Evolutionary conservation across 1,140 invertebrate species (phyloP).

Genomic region (Musca vetustissima): DNA sequence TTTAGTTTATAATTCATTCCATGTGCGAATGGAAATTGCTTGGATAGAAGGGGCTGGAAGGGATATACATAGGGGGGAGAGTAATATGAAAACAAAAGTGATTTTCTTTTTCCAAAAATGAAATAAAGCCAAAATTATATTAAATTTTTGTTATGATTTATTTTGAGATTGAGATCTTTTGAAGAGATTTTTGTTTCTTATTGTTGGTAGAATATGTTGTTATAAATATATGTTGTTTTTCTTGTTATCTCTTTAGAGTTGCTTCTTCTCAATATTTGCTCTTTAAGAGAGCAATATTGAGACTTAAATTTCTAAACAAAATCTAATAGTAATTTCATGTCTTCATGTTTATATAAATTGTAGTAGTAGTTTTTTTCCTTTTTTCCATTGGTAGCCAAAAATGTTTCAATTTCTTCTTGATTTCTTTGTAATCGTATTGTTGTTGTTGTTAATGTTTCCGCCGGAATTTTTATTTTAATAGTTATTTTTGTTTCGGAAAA

Average conservation of each 20-base stretch:
- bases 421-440: background rate
- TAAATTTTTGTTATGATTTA: background rate
- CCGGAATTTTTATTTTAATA: background rate
- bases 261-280: background rate
- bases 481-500: conserved; percentile 11
- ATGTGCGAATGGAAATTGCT: background rate
- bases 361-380: no score
- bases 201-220: background rate
- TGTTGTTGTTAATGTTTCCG: no score
- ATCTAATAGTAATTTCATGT: conserved; percentile 14
- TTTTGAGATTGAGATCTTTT: background rate
- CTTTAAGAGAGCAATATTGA: background rate
- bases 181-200: background rate
- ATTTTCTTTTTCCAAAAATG: background rate
- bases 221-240: conserved; percentile 16
- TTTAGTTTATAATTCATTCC: background rate
- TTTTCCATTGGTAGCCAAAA: conserved; percentile 11
- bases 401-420: background rate
- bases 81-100: no score
- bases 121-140: background rate
- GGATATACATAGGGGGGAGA: no score
- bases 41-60: no score
- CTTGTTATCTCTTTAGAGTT: background rate
- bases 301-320: conserved; percentile 14
- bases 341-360: conserved; percentile 7